These are phyloP conservation scores for Phengaris arion DNA, from an alignment of 2,888 invertebrate species.

Conservation along the genomic window DNA sequence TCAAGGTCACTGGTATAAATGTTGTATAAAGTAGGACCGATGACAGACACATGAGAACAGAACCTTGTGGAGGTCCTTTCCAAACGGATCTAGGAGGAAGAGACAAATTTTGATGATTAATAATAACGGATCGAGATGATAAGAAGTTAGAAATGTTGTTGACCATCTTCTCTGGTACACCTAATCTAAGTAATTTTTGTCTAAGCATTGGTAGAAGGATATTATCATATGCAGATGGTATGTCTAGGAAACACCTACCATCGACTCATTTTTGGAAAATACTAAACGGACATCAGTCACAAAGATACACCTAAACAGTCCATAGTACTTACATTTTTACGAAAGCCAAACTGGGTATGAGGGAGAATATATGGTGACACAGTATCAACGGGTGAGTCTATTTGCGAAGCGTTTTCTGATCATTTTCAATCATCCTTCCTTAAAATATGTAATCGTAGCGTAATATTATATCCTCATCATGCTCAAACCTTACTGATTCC, in stretches of 20 bases:
- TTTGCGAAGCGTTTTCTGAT: too few species aligned
- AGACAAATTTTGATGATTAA: neutral
- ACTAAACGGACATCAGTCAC: neutral
- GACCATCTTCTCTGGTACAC: neutral
- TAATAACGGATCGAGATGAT: neutral
- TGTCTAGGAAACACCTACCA: neutral
- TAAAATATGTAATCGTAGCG: too few species aligned
- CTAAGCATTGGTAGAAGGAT: neutral
- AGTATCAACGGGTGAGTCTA: too few species aligned
- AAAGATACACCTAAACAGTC: too few species aligned
- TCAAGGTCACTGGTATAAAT: neutral
- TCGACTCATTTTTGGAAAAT: neutral
- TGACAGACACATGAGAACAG: too few species aligned
- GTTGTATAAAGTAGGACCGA: neutral
- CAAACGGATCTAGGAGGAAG: neutral
- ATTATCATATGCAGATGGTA: slow-evolving; percentile 8
- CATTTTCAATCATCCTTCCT: too few species aligned
- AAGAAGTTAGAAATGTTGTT: neutral
- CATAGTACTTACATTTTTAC: too few species aligned
- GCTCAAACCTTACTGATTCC: too few species aligned
- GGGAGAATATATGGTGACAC: too few species aligned
- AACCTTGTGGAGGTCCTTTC: neutral
- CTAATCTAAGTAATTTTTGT: neutral
- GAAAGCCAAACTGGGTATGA: too few species aligned
- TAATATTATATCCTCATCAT: too few species aligned